Evolutionary conservation across 1,140 invertebrate genomes (phyloP).

Genomic region (Planococcus citri): DNA sequence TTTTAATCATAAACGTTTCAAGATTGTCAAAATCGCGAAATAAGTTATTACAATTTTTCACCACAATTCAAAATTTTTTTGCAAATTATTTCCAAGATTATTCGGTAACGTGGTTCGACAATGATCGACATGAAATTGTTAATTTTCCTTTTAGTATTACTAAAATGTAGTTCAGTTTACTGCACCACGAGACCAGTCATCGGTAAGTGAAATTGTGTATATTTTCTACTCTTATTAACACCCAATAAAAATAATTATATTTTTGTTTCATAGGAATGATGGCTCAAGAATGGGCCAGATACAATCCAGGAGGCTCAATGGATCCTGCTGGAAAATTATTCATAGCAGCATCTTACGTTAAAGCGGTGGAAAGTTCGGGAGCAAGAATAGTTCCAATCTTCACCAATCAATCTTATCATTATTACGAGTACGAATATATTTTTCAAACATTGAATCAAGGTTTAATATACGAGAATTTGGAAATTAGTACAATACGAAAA

Average conservation of each 20-base stretch:
- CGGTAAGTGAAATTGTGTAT: background rate
- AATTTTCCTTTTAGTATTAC: background rate
- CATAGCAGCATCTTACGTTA: constrained; percentile 74
- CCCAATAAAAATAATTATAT: background rate
- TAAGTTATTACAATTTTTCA: no score
- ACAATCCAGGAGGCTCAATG: background rate
- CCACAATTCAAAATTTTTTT: no score
- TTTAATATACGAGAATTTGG: no score
- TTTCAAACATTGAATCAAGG: background rate
- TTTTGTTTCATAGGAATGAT: background rate
- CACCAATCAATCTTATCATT: constrained; percentile 23
- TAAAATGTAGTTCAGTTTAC: background rate
- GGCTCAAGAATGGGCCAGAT: constrained; percentile 6
- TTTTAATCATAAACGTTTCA: no score
- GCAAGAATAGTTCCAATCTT: constrained; percentile 67
- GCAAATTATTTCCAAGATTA: no score
- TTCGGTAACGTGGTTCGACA: no score
- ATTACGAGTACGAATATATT: constrained; percentile 27
- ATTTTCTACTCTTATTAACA: background rate
- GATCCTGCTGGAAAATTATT: constrained; percentile 41
- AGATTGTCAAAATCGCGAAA: no score
- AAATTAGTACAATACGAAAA: background rate
- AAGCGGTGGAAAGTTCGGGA: constrained; percentile 67
- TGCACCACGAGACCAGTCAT: background rate
- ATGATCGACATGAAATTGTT: no score